Evolutionary conservation across 2,113 vertebrate genomes (phyloP), one percentile per base, ranked within the genome.

Genomic region (Erinaceus europaeus): DNA sequence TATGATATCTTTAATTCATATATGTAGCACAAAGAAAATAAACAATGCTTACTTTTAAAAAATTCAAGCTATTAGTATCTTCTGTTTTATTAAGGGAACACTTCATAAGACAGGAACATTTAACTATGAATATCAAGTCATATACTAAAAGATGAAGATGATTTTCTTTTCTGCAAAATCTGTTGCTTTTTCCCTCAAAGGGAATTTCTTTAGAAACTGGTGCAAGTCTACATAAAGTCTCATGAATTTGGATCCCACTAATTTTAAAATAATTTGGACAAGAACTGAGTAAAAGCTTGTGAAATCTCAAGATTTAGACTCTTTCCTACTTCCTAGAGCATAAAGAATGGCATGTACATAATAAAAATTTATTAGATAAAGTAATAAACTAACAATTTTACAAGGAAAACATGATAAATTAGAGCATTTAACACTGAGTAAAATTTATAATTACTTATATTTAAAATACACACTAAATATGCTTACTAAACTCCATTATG

Each of bases 401-500:
- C 12, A 44, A 86, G 38, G 32, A 92, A 83, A 82, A 36, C 10
- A 84, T 59, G 14, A 36, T 44, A 20, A 50, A 48, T 42, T 46
- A 25, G 34, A 6, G 4, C 23, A 46, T 34, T 84, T 80, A 80
- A 69, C 9, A 87, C 34, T 78, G 38, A 61, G 4, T 9, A n/a
- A 20, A 42, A 88, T 8, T 52, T 86, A 79, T 64, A 71, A 69
- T 62, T 27, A 53, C 50, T 68, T 29, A 32, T 34, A 69, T 77
- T 92, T 75, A 85, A 74, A 90, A 78, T 59, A 80, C 92, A 53
- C 18, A 52, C 20, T 34, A 38, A 74, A 38, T 1, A 53, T 17
- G 5, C 5, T 77, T 48, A 82, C 64, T 75, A 91, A 88, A 76
- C n/a, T n/a, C n/a, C n/a, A n/a, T n/a, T n/a, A n/a, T n/a, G n/a